Conservation (phyloP, 2,888 invertebrate genomes). For the Synergus laeviventris region DNA sequence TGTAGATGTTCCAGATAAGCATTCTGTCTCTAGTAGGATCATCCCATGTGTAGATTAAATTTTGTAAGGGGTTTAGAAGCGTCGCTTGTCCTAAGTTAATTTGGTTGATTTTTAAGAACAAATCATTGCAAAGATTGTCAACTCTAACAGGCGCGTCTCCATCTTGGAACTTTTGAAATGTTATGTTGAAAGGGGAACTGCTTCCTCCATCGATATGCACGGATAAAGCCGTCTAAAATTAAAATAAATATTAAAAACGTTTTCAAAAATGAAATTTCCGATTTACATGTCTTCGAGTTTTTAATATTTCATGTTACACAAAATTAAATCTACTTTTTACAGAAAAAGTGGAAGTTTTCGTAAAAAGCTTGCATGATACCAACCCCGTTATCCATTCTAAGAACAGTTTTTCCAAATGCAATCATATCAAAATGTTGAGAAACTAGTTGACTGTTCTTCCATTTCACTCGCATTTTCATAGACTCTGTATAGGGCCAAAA, state of each 20-base stretch:
- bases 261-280: background rate
- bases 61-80: slow-evolving; percentile 85
- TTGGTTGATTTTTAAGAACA: slow-evolving; percentile 89
- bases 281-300: background rate
- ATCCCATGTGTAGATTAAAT: slow-evolving; percentile 90
- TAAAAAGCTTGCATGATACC: slow-evolving; percentile 65
- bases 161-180: slow-evolving; percentile 84
- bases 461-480: slow-evolving; percentile 89
- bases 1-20: slow-evolving; percentile 89
- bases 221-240: slow-evolving; percentile 79
- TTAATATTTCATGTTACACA: background rate
- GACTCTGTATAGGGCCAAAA: slow-evolving; percentile 91
- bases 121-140: slow-evolving; percentile 89
- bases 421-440: slow-evolving; percentile 88
- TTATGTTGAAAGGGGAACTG: slow-evolving; percentile 84
- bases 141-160: slow-evolving; percentile 91
- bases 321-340: background rate
- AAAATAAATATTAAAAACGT: background rate
- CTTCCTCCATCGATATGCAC: slow-evolving; percentile 86
- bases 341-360: background rate
- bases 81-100: slow-evolving; percentile 81
- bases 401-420: slow-evolving; percentile 83
- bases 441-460: slow-evolving; percentile 84
- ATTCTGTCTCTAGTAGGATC: slow-evolving; percentile 86
- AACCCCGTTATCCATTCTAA: slow-evolving; percentile 91